A percentile compares a stretch with the other conserved stretches of the same genome.
phyloP scores from a whole-genome alignment of 2,797 vertebrate species.

The Todus mexicanus region DNA sequence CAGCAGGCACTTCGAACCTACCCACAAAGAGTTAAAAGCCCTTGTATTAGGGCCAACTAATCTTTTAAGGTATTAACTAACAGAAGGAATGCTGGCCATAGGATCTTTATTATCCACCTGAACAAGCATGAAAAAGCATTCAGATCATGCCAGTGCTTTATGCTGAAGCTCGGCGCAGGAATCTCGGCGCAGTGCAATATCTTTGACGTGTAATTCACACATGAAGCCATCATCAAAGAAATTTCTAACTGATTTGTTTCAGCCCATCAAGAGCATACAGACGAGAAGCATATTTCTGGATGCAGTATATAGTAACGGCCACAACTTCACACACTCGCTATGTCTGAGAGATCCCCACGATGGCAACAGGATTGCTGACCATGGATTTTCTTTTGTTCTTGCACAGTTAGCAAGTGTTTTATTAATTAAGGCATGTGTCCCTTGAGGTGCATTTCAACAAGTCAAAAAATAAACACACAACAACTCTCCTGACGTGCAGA shows the following conservation, averaged over 20 bases:
- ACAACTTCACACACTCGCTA: background rate
- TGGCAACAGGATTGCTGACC: slow-evolving; percentile 33
- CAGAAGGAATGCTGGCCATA: slow-evolving; percentile 66
- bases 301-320: background rate
- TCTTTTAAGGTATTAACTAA: slow-evolving; percentile 69
- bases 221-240: slow-evolving; percentile 62
- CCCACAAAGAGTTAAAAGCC: slow-evolving; percentile 56
- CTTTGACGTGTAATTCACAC: slow-evolving; percentile 55
- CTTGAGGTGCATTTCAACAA: background rate
- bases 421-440: slow-evolving; percentile 21
- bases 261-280: slow-evolving; percentile 27
- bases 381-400: slow-evolving; percentile 19
- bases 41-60: slow-evolving; percentile 57
- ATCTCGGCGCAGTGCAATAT: slow-evolving; percentile 26
- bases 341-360: background rate
- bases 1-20: background rate
- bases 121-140: slow-evolving; percentile 73
- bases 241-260: slow-evolving; percentile 65
- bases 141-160: slow-evolving; percentile 57
- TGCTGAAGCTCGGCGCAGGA: slow-evolving; percentile 53
- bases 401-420: background rate
- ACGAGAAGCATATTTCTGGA: slow-evolving; percentile 35
- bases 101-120: slow-evolving; percentile 71
- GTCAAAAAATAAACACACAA: background rate
- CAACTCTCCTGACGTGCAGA: background rate